Percentiles rank a stretch among this genome's conserved stretches.
Evolutionary conservation across 1,140 invertebrate species (phyloP).

Genomic region (Zaprionus vittiger): DNA sequence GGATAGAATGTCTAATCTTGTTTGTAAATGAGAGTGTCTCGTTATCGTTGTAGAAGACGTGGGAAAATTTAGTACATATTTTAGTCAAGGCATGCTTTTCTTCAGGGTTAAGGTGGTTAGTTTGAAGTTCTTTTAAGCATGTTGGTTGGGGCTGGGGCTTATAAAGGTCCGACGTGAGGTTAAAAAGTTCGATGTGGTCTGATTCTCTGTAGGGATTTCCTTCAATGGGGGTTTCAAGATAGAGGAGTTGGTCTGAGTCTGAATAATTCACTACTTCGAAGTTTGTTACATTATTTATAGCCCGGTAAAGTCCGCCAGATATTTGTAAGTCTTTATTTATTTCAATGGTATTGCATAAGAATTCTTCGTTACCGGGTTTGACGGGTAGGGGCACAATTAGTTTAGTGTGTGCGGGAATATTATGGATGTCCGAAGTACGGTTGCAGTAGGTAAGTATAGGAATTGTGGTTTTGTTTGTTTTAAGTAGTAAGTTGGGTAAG

Average conservation of each 20-base stretch:
- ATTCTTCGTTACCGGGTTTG: too few relatives aligned
- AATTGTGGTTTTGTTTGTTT: too few relatives aligned
- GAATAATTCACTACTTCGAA: neutral
- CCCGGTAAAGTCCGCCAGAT: neutral
- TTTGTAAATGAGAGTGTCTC: too few relatives aligned
- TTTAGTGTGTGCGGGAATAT: neutral
- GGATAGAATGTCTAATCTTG: too few relatives aligned
- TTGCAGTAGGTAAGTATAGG: too few relatives aligned
- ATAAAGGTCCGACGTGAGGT: neutral
- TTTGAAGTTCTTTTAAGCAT: neutral
- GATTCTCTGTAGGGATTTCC: neutral
- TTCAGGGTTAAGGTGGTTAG: neutral
- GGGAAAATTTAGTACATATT: neutral
- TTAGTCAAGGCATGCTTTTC: neutral
- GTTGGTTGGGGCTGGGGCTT: neutral
- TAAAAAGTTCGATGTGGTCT: neutral
- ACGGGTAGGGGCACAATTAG: too few relatives aligned
- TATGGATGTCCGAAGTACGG: neutral
- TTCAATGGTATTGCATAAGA: neutral
- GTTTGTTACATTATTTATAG: neutral
- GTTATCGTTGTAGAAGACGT: neutral
- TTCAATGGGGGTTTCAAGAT: neutral
- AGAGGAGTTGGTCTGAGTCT: neutral
- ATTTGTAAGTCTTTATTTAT: constrained; percentile 2
- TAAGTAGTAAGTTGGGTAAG: too few relatives aligned